Evolutionary conservation across 2,888 invertebrate genomes (phyloP), one percentile per base, ranked within the genome.

Genomic region (Heptascelio sp.): DNA sequence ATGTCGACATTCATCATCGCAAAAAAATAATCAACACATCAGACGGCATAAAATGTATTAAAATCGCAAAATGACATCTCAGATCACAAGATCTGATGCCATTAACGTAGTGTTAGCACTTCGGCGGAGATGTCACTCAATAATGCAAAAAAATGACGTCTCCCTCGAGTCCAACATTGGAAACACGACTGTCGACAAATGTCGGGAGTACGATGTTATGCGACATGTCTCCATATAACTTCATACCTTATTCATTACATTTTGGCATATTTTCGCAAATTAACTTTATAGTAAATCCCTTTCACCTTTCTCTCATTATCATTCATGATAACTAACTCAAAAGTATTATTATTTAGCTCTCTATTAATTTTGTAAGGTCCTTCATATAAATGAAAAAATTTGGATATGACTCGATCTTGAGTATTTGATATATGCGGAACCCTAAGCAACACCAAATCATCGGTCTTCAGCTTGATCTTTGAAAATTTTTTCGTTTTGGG

Each of bases 361-460:
- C 15, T 19, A 26, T 26, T 46, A 26, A 62, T 62, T 62, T 26
- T 43, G 26, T 43, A 62, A 8, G 62, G 62, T 6, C 62, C 62
- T 62, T 62, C 37, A 26, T 62, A 62, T 46, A 62, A 37, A n/a
- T 62, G 62, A 26, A 62, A 62, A 46, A 62, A 62, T 46, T 43
- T 62, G 4, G 62, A 34, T 43, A 62, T 23, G 11, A 62, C 62
- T 46, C 46, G 23, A 46, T 62, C 62, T 3, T 46, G 17, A 9
- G 62, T 46, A 62, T 43, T 46, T 17, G 62, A 62, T 15, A 62
- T 17, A 62, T 62, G 62, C 4, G 46, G 62, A 15, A 62, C 62
- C 17, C 62, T 17, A 8, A 62, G 46, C 15, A 62, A 26, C 1
- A 62, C 62, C 8, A 25, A 43, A 62, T 62, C 62, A 62, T 46